phyloP scores from a whole-genome alignment of 2,888 invertebrate genomes.

The Tipula confusa region DNA sequence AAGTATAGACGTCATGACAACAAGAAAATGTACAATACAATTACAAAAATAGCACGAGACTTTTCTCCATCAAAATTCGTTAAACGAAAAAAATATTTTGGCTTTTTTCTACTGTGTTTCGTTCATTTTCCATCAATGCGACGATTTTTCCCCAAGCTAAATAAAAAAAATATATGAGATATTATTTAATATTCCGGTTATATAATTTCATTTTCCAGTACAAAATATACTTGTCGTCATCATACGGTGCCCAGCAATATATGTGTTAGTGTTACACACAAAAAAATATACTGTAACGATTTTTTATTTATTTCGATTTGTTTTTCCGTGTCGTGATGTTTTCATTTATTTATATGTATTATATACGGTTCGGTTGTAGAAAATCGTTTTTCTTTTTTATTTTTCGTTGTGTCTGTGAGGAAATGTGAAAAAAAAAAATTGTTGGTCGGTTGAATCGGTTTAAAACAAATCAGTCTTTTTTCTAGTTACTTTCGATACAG shows the following conservation, averaged over 20 bases:
- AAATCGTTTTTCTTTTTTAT: too few relatives aligned
- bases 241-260: not conserved
- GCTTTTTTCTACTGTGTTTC: not conserved
- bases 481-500: conserved; percentile 3
- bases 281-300: not conserved
- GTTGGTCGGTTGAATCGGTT: not conserved
- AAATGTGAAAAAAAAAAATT: not conserved
- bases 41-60: too few relatives aligned
- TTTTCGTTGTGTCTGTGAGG: not conserved
- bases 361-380: not conserved
- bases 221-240: not conserved
- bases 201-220: not conserved
- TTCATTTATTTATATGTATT: not conserved
- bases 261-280: not conserved
- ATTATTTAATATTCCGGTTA: not conserved
- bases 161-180: not conserved
- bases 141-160: not conserved
- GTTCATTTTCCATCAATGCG: not conserved
- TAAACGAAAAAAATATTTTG: not conserved
- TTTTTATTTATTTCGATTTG: not conserved
- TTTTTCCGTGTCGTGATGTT: not conserved
- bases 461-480: conserved; percentile 1
- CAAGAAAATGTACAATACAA: not conserved
- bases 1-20: not conserved
- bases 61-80: not conserved